These are phyloP conservation scores for Druon quercuslanigerum DNA, from an alignment of 1,140 invertebrate genomes.

Conservation along the genomic window DNA sequence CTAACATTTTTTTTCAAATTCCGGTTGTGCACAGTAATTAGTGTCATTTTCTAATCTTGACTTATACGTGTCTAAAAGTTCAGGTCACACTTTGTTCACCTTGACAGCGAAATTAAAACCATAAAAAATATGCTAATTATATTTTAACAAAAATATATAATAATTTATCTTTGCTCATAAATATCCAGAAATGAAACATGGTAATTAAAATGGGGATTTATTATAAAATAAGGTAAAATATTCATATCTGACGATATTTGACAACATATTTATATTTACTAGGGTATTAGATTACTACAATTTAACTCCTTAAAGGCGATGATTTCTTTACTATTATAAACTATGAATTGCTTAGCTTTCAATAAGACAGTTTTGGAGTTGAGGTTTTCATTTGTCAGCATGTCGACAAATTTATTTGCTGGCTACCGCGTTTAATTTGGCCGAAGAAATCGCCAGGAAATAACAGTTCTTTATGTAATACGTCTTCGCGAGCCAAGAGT, in stretches of 20 bases:
- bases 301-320: too few relatives aligned
- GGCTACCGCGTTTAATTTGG: slow-evolving; percentile 42
- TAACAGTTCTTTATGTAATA: slow-evolving; percentile 67
- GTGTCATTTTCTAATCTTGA: background rate
- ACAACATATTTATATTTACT: too few relatives aligned
- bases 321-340: background rate
- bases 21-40: slow-evolving; percentile 26
- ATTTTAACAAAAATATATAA: too few relatives aligned
- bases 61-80: background rate
- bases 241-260: background rate
- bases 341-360: background rate
- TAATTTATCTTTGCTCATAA: too few relatives aligned
- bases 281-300: too few relatives aligned
- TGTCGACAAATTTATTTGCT: slow-evolving; percentile 53
- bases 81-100: too few relatives aligned
- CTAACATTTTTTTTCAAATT: slow-evolving; percentile 11
- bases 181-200: too few relatives aligned
- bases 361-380: background rate
- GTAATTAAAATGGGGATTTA: too few relatives aligned
- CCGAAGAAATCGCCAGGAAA: slow-evolving; percentile 53
- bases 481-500: slow-evolving; percentile 62
- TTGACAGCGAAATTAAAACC: too few relatives aligned
- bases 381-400: background rate
- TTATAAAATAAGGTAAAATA: too few relatives aligned
- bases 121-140: too few relatives aligned